These are phyloP conservation scores for Oreortyx pictus DNA, from an alignment of 2,797 vertebrate species.

Conservation along the genomic window DNA sequence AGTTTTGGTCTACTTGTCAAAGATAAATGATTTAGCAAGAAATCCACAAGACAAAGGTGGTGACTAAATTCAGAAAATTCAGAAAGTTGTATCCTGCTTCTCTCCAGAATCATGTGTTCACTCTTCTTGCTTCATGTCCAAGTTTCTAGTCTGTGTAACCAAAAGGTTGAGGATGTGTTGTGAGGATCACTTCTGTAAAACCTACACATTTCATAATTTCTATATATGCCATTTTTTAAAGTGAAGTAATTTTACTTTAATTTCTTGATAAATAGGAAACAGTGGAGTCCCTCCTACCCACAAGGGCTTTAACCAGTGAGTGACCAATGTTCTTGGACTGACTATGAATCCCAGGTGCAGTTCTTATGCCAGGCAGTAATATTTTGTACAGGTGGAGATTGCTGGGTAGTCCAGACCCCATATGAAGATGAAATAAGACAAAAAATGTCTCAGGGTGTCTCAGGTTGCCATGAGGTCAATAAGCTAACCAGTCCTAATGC, in stretches of 20 bases:
- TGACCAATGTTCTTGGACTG: not conserved
- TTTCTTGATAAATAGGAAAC: not conserved
- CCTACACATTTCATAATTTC: not conserved
- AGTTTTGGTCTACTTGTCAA: not conserved
- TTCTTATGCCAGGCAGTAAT: not conserved
- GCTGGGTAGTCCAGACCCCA: not conserved
- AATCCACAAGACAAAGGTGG: not conserved
- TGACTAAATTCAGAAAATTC: not conserved
- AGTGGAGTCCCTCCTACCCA: not conserved
- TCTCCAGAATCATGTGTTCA: not conserved
- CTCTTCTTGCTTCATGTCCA: not conserved
- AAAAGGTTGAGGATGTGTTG: not conserved
- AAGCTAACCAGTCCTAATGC: not conserved
- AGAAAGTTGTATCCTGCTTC: not conserved
- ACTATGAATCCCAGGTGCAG: not conserved
- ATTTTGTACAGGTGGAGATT: not conserved
- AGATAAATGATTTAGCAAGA: not conserved
- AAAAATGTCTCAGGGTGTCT: not conserved
- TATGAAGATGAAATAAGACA: not conserved
- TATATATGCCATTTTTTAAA: not conserved
- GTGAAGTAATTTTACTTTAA: not conserved
- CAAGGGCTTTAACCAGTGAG: not conserved
- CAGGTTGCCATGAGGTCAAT: not conserved
- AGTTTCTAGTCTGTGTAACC: not conserved
- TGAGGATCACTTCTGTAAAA: not conserved